Conservation (phyloP, 2,888 invertebrate species). For the Drepanosiphum platanoidis region DNA sequence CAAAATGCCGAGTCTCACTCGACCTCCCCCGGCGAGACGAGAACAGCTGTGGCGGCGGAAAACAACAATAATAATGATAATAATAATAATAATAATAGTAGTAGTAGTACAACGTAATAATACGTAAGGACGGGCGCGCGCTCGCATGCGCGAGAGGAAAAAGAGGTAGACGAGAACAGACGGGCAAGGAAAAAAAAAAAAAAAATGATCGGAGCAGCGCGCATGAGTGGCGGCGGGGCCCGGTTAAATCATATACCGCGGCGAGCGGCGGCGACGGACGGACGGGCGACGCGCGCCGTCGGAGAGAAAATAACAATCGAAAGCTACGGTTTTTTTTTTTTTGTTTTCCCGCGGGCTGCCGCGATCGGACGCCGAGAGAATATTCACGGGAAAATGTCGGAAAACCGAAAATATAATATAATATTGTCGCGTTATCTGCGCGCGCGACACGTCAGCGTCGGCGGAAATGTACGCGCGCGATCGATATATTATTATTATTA, state of each 20-base stretch:
- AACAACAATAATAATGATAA: neutral
- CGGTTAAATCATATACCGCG: constrained; percentile 1
- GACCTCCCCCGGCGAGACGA: neutral
- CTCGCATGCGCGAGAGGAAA: too few relatives aligned
- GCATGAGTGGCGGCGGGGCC: neutral
- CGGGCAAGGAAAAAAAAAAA: neutral
- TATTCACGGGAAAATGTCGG: neutral
- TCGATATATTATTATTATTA: too few relatives aligned
- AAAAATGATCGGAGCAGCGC: neutral
- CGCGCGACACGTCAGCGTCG: neutral
- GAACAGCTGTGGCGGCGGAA: neutral
- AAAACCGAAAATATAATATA: neutral
- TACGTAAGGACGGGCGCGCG: neutral
- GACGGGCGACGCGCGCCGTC: neutral
- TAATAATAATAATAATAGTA: neutral
- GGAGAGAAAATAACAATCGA: too few relatives aligned
- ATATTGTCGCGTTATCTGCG: neutral
- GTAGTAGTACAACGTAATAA: neutral
- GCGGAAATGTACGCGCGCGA: neutral
- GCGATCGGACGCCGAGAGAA: neutral
- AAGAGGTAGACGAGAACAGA: too few relatives aligned
- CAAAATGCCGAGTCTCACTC: neutral
- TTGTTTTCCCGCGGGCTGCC: too few relatives aligned
- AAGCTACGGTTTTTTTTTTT: too few relatives aligned
- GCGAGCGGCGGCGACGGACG: neutral